Conservation (phyloP, 2,113 vertebrate species). For the mouse (Mus musculus) region GRCm39 chr6:7193501-7194000, state of each 20-base stretch:
- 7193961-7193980: neutral
- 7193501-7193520: neutral
- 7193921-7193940: no score
- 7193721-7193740: conserved; percentile 65
- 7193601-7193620: neutral
- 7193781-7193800: conserved; percentile 6
- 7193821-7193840: conserved; percentile 64
- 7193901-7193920: no score
- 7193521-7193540: no score
- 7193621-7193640: conserved; percentile 54
- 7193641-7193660: conserved; percentile 75
- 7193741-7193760: conserved; percentile 47
- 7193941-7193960: no score
- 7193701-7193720: conserved; percentile 65
- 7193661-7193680: conserved; percentile 77
- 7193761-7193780: conserved; percentile 32
- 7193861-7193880: conserved; percentile 18
- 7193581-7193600: neutral
- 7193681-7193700: conserved; percentile 69
- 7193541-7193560: conserved; percentile 63
- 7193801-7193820: conserved; percentile 33
- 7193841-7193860: conserved; percentile 1
- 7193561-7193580: conserved; percentile 59
- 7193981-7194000: conserved; percentile 86
- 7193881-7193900: no score